These are phyloP conservation scores for Seira sanloemensis DNA, from an alignment of 2,888 invertebrate species.

Conservation along the genomic window DNA sequence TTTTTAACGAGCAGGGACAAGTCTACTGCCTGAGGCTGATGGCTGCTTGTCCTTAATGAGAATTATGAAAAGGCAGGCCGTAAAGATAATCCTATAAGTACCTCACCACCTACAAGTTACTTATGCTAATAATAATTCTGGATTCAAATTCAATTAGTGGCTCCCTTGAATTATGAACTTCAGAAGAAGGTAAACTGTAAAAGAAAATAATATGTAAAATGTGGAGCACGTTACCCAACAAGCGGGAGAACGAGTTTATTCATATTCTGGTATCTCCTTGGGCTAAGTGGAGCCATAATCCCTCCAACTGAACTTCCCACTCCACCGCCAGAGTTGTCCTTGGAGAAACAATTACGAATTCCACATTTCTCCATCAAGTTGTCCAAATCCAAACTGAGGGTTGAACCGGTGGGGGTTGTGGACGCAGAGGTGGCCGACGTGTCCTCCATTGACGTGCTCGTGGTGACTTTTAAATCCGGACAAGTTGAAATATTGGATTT, in stretches of 20 bases:
- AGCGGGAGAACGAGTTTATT: constrained; percentile 50
- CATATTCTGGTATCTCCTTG: constrained; percentile 41
- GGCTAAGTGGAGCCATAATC: constrained; percentile 43
- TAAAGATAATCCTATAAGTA: background rate
- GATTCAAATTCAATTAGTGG: too few species aligned
- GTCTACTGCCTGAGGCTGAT: background rate
- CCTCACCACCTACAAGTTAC: background rate
- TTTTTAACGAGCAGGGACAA: background rate
- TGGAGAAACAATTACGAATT: constrained; percentile 49
- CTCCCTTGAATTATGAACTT: background rate
- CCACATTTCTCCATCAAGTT: constrained; percentile 55
- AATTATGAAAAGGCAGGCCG: background rate
- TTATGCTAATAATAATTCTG: too few species aligned
- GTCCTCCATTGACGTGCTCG: constrained; percentile 50
- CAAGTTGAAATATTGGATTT: constrained; percentile 37
- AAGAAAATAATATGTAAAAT: background rate
- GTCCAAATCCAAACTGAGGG: constrained; percentile 47
- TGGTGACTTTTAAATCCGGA: constrained; percentile 47
- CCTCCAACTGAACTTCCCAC: background rate
- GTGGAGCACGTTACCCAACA: constrained; percentile 40
- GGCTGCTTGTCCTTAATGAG: background rate
- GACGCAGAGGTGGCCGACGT: constrained; percentile 1
- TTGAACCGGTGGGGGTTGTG: constrained; percentile 50
- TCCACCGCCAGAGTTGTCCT: constrained; percentile 1
- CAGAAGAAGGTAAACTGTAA: background rate